A percentile compares a stretch with the other conserved stretches of the same genome.
Conservation (phyloP, 2,797 vertebrate genomes). For the Carduelis carduelis region DNA sequence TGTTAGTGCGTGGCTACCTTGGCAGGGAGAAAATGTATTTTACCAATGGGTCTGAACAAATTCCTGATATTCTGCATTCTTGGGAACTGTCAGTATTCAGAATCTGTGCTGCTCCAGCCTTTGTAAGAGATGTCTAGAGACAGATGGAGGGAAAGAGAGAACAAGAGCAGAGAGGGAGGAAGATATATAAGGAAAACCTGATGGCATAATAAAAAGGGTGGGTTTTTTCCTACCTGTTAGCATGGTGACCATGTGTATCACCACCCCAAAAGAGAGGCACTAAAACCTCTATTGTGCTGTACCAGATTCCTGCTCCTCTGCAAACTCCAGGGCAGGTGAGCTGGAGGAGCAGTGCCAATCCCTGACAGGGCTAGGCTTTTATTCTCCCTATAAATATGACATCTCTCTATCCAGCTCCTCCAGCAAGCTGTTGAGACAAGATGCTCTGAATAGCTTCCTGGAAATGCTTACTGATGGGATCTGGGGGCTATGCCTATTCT, state of each 20-base stretch:
- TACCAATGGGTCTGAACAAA: background rate
- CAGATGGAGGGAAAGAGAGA: background rate
- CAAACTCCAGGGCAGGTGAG: background rate
- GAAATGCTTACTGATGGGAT: background rate
- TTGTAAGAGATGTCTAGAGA: background rate
- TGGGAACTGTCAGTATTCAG: background rate
- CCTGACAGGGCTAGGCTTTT: background rate
- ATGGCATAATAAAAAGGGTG: background rate
- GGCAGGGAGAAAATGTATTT: background rate
- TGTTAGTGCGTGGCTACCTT: background rate
- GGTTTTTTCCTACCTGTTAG: too few relatives aligned
- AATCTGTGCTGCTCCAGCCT: background rate
- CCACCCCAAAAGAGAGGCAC: too few relatives aligned
- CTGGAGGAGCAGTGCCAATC: background rate
- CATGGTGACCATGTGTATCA: too few relatives aligned
- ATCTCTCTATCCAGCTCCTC: background rate
- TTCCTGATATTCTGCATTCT: background rate
- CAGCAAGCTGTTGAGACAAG: conserved; percentile 28
- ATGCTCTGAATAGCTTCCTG: background rate
- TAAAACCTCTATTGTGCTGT: background rate
- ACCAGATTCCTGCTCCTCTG: background rate
- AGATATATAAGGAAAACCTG: background rate
- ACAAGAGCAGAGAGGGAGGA: background rate
- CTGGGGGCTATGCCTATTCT: background rate
- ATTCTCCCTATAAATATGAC: background rate